Conservation (phyloP, 2,888 invertebrate species). For the Dinocampus coccinellae region DNA sequence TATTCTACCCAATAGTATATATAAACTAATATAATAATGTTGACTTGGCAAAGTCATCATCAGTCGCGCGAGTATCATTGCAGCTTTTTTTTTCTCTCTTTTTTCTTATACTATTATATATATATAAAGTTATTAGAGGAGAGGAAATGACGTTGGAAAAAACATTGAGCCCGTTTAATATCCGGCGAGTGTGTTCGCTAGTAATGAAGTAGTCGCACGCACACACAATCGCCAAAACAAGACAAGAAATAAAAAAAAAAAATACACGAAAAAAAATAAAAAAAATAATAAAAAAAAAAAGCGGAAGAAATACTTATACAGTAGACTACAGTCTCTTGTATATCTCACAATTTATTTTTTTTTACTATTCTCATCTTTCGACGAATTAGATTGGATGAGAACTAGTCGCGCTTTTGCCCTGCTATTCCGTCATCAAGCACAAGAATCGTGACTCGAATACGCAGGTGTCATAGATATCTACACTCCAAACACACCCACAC, state of each 20-base stretch:
- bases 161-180: constrained; percentile 33
- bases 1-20: background rate
- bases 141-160: constrained; percentile 31
- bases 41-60: constrained; percentile 32
- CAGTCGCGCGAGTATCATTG: constrained; percentile 19
- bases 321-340: background rate
- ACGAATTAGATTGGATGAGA: constrained; percentile 32
- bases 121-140: background rate
- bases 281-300: background rate
- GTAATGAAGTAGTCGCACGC: constrained; percentile 5
- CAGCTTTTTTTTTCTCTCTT: background rate
- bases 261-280: background rate
- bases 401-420: constrained; percentile 19
- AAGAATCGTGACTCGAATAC: constrained; percentile 52
- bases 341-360: background rate
- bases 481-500: too few relatives aligned
- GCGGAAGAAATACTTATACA: background rate
- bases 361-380: too few relatives aligned
- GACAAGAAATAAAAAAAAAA: constrained; percentile 16
- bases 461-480: constrained; percentile 32
- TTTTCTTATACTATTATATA: constrained; percentile 1
- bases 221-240: constrained; percentile 7
- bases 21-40: constrained; percentile 29
- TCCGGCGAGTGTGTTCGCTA: constrained; percentile 31
- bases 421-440: constrained; percentile 40